These are phyloP conservation scores for Plotosus lineatus DNA, from an alignment of 2,113 vertebrate genomes.

Conservation along the genomic window DNA sequence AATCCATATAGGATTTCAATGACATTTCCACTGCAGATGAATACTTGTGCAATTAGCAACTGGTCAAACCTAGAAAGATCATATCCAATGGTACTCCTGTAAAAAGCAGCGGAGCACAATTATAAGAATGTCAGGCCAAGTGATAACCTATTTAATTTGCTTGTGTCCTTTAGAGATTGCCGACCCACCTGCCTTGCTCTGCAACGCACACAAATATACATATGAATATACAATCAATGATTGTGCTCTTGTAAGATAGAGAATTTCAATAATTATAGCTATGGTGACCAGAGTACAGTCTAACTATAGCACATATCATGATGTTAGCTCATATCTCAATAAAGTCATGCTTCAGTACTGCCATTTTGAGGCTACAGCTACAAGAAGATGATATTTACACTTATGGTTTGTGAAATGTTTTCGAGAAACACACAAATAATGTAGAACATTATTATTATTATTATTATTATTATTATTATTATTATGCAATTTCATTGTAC, in stretches of 20 bases:
- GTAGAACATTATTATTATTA: too few species aligned
- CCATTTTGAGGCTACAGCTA: not conserved
- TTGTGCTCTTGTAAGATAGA: conserved; percentile 34
- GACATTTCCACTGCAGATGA: conserved; percentile 51
- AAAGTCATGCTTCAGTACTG: not conserved
- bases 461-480: too few species aligned
- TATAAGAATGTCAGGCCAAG: conserved; percentile 61
- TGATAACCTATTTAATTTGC: conserved; percentile 60
- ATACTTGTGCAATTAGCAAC: conserved; percentile 68
- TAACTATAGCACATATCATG: conserved; percentile 7
- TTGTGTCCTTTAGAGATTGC: conserved; percentile 54
- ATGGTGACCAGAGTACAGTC: conserved; percentile 10
- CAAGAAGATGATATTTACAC: not conserved
- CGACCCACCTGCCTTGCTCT: conserved; percentile 23
- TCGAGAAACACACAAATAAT: not conserved
- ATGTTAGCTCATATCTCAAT: not conserved
- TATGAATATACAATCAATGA: conserved; percentile 30
- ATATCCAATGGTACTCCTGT: conserved; percentile 49
- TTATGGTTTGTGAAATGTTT: conserved; percentile 14
- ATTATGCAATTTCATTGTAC: too few species aligned
- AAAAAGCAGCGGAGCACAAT: conserved; percentile 59
- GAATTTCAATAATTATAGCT: conserved; percentile 19
- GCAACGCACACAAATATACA: not conserved
- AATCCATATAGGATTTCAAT: not conserved
- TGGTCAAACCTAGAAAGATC: conserved; percentile 52